Base-by-base conservation (phyloP, 2,888 invertebrate genomes). In the Caenorhabditis imperialis region DNA sequence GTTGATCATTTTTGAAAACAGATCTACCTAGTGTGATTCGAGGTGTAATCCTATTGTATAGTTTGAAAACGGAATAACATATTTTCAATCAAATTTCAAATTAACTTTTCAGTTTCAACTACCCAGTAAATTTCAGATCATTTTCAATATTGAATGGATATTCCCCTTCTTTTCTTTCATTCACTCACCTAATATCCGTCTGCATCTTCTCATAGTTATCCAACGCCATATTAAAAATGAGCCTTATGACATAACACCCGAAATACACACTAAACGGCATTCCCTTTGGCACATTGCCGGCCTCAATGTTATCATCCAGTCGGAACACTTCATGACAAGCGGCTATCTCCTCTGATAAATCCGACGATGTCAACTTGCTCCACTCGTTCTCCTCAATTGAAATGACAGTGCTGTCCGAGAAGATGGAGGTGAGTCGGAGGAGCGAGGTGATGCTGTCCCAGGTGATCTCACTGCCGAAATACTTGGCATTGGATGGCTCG, bases 401-500 rank as follows among this genome's bases (percentile, higher is more conserved):
- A 18, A 72, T 67, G 3, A 75, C 50, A 12, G 61, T 61, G 3
- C 45, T 44, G 3, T 79, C 67, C 8, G 76, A 70, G 58, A 99
- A 99, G 89, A 97, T 97, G 4, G 98, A 98, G 51, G 98, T 90
- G 42, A 95, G 90, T 18, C 96, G 91, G 51, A 99, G 91, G 0
- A 97, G 95, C 88, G 97, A 95, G 86, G 95, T 95, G 22, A 99
- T 90, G 81, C 94, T 96, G 42, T 95, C 94, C 89, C 93, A 93
- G 85, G 96, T 95, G 78, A 98, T 94, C 93, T 99, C 98, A 79
- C 94, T 93, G 88, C 95, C 93, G 90, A 99, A 99, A 90, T 96
- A 95, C 89, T 96, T 96, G 0, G 98, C 98, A 89, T 99, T 99
- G 0, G 97, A 97, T 1, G 99, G 99, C 89, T 99, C 99, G 88